Evolutionary conservation across 2,113 vertebrate species (phyloP).

Genomic region (Pygoscelis antarcticus): DNA sequence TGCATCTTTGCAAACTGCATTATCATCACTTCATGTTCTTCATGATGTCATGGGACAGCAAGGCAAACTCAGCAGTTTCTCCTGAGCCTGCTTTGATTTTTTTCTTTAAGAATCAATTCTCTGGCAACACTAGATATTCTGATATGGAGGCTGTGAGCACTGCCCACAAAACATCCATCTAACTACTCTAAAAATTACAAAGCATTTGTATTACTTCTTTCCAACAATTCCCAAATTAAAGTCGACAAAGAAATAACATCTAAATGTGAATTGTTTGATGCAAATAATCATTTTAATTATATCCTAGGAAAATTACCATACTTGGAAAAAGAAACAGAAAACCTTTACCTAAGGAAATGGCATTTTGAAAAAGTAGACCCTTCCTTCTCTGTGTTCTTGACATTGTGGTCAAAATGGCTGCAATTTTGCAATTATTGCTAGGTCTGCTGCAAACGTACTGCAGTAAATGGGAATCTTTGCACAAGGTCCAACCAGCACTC

Average conservation of each 20-base stretch:
- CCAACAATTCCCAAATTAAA: not conserved
- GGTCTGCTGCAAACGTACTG: not conserved
- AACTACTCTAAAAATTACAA: not conserved
- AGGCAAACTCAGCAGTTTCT: constrained; percentile 72
- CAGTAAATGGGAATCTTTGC: not conserved
- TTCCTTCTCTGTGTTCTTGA: not conserved
- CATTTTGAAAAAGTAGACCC: not conserved
- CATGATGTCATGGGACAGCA: constrained; percentile 77
- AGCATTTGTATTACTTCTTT: not conserved
- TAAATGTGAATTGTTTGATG: not conserved
- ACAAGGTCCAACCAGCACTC: not conserved
- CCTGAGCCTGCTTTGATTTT: not conserved
- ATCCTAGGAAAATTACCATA: not conserved
- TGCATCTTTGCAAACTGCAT: constrained; percentile 87
- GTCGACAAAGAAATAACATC: not conserved
- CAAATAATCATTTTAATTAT: not conserved
- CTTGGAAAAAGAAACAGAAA: not conserved
- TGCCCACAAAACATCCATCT: not conserved
- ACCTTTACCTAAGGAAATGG: not conserved
- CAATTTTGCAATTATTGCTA: not conserved
- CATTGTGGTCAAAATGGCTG: not conserved
- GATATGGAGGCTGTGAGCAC: not conserved
- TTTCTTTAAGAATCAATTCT: constrained; percentile 14
- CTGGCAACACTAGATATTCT: not conserved
- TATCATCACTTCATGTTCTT: constrained; percentile 89